Evolutionary conservation across 2,888 invertebrate species (phyloP).

Genomic region (Nowickia ferox): DNA sequence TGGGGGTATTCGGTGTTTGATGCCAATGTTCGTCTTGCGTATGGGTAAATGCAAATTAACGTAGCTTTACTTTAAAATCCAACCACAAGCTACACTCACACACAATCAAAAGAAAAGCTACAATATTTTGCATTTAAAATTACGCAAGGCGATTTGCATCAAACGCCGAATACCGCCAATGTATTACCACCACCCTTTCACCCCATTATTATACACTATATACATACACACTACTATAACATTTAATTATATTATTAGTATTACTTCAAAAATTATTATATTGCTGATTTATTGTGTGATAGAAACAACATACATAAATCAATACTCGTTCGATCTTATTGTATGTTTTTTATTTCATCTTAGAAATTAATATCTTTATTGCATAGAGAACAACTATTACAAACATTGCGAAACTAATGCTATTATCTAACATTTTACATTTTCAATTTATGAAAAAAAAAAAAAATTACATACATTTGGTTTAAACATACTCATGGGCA

Average conservation of each 20-base stretch:
- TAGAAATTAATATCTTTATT: slow-evolving; percentile 25
- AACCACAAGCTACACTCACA: no score
- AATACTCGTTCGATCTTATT: slow-evolving; percentile 28
- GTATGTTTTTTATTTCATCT: slow-evolving; percentile 62
- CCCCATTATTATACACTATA: slow-evolving; percentile 54
- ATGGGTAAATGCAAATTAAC: no score
- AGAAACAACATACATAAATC: slow-evolving; percentile 52
- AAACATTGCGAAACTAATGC: slow-evolving; percentile 44
- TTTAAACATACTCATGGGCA: no score
- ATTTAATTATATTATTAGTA: slow-evolving; percentile 62
- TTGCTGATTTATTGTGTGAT: slow-evolving; percentile 51
- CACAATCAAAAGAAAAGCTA: no score
- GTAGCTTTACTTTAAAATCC: no score
- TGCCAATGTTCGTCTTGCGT: no score
- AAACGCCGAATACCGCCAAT: background rate
- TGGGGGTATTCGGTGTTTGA: no score
- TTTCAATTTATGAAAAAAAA: slow-evolving; percentile 35
- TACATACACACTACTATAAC: slow-evolving; percentile 45
- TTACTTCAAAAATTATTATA: slow-evolving; percentile 50
- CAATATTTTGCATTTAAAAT: no score
- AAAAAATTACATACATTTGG: background rate
- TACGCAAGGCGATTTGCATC: no score
- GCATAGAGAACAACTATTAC: slow-evolving; percentile 50
- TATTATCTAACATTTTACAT: slow-evolving; percentile 13
- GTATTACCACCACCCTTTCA: slow-evolving; percentile 56